phyloP scores from a whole-genome alignment of 2,888 invertebrate species.

The Colostygia pectinataria region DNA sequence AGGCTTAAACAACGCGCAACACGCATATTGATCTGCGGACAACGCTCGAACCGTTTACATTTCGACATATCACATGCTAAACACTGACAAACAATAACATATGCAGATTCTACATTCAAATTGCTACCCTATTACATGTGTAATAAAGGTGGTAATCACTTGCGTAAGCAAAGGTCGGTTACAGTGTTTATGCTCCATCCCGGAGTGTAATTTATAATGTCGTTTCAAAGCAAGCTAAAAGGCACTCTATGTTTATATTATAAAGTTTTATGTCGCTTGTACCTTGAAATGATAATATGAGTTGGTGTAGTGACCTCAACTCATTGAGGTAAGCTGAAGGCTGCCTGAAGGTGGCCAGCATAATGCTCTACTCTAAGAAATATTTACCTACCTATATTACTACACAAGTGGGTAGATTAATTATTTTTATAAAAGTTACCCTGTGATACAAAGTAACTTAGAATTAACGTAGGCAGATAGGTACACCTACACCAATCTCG shows the following conservation, averaged over 20 bases:
- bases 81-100: slow-evolving; percentile 80
- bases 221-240: slow-evolving; percentile 26
- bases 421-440: too few relatives aligned
- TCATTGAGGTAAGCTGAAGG: slow-evolving; percentile 32
- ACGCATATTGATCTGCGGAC: slow-evolving; percentile 83
- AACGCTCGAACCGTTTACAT: slow-evolving; percentile 78
- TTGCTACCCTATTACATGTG: slow-evolving; percentile 27
- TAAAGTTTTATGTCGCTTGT: slow-evolving; percentile 9
- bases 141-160: slow-evolving; percentile 29
- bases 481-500: too few relatives aligned
- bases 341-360: slow-evolving; percentile 38
- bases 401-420: neutral
- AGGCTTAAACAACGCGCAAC: slow-evolving; percentile 77
- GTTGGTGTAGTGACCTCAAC: slow-evolving; percentile 38
- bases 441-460: too few relatives aligned
- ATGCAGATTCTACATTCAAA: slow-evolving; percentile 41
- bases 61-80: slow-evolving; percentile 83
- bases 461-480: too few relatives aligned
- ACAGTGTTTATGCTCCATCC: slow-evolving; percentile 29
- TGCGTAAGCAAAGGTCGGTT: slow-evolving; percentile 32
- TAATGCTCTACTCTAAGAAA: slow-evolving; percentile 3
- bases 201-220: slow-evolving; percentile 61
- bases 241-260: slow-evolving; percentile 19
- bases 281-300: slow-evolving; percentile 28
- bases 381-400: neutral